Evolutionary conservation across 2,888 invertebrate genomes (phyloP).

Genomic region (Nomada fabriciana): DNA sequence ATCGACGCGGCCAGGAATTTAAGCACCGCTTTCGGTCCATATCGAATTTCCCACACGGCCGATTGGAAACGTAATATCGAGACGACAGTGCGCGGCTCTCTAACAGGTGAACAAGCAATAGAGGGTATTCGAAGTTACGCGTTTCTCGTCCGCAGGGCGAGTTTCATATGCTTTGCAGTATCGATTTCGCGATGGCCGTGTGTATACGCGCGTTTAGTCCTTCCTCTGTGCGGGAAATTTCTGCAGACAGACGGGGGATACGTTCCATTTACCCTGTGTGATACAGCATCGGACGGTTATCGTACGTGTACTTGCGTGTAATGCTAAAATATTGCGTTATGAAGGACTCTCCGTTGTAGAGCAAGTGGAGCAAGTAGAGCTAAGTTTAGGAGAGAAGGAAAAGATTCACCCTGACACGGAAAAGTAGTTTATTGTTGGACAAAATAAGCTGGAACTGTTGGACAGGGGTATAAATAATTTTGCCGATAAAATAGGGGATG

Average conservation of each 20-base stretch:
- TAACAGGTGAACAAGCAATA: conserved; percentile 21
- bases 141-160: neutral
- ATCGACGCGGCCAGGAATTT: conserved; percentile 21
- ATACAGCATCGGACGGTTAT: neutral
- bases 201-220: neutral
- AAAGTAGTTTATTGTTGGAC: too few relatives aligned
- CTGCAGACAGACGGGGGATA: neutral
- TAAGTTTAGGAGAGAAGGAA: neutral
- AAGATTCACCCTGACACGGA: too few relatives aligned
- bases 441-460: too few relatives aligned
- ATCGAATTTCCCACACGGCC: conserved; percentile 31
- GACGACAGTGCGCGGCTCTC: neutral
- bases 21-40: conserved; percentile 20
- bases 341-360: neutral
- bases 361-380: neutral
- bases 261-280: neutral
- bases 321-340: conserved; percentile 7
- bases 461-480: too few relatives aligned
- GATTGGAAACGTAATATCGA: conserved; percentile 35
- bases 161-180: conserved; percentile 13
- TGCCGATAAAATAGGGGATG: too few relatives aligned
- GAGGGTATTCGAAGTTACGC: neutral
- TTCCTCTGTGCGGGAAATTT: neutral
- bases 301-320: neutral
- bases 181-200: neutral